Base-by-base conservation (phyloP, 2,888 invertebrate genomes). In the Dyspetes luteomarginatus region DNA sequence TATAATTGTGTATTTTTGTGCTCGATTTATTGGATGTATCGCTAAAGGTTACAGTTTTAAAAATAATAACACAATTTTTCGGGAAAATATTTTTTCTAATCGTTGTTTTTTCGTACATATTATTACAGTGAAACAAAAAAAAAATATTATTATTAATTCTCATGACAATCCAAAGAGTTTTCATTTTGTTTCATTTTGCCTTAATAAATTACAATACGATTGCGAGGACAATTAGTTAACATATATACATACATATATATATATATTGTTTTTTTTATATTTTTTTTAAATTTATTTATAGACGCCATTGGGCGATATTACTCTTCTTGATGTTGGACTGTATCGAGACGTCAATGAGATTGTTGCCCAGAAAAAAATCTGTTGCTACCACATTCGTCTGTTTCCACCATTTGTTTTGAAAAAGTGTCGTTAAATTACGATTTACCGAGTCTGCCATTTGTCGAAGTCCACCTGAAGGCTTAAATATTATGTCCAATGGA, bases 341-440 rank as follows among this genome's bases (percentile, higher is more conserved):
- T 67, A 93, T 90, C 60, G 93, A 92, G 52, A 93, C 90, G 71
- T 93, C 92, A 69, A 93, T 91, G 1, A 93, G 86, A 85, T 93
- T 92, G 74, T 92, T 93, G 7, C 93, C 93, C 9, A 93, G 88
- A 82, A 93, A 93, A 84, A 93, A 94, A 84, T 94, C 93, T 2
- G 92, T 92, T 0, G 93, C 92, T 0, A 93, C 91, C 36, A 94
- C 91, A 83, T 93, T 93, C 1, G 93, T 91, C 62, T 90, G 86
- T 24, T 91, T 87, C 90, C 92, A 92, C 90, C 91, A 92, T 50
- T 90, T 85, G 36, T 91, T 88, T 30, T 92, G 89, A 83, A 92
- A 92, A 89, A 93, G 92, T 12, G 82, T 84, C 0, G 93, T 92
- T 22, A 93, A 88, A 82, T 92, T 92, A 7, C 91, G 86, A 82